A percentile compares a stretch with the other conserved stretches of the same genome.
Conservation (phyloP, 2,113 vertebrate genomes). For the Pionites leucogaster region DNA sequence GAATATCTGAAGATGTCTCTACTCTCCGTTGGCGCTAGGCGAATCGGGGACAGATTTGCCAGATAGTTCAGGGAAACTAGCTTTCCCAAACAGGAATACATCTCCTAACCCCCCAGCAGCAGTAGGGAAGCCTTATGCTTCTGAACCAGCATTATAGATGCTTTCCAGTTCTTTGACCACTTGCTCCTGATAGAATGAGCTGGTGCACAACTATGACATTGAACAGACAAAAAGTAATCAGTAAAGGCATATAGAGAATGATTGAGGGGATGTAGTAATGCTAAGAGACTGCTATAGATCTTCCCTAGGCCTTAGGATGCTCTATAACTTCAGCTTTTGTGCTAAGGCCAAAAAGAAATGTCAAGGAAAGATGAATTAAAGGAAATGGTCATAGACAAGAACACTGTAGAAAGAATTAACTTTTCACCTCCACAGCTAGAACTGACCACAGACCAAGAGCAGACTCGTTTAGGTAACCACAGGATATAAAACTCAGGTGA, state of each 20-base stretch:
- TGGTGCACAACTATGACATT: neutral
- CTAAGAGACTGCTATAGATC: neutral
- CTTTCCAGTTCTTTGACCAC: neutral
- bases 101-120: neutral
- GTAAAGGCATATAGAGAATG: neutral
- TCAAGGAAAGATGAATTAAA: conserved; percentile 26
- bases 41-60: neutral
- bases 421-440: conserved; percentile 17
- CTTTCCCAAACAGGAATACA: neutral
- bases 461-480: conserved; percentile 43
- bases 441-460: conserved; percentile 1
- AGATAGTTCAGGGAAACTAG: neutral
- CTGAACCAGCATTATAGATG: neutral
- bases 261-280: neutral
- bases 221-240: neutral
- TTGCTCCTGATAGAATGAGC: neutral
- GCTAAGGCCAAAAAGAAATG: neutral
- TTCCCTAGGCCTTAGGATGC: neutral
- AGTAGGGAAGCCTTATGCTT: neutral
- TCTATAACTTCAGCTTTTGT: neutral
- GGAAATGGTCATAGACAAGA: conserved; percentile 16
- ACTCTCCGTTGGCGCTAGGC: neutral
- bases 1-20: neutral
- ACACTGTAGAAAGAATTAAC: neutral
- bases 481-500: neutral